Evolutionary conservation across 2,113 vertebrate species (phyloP).

Genomic region (Zeus faber): DNA sequence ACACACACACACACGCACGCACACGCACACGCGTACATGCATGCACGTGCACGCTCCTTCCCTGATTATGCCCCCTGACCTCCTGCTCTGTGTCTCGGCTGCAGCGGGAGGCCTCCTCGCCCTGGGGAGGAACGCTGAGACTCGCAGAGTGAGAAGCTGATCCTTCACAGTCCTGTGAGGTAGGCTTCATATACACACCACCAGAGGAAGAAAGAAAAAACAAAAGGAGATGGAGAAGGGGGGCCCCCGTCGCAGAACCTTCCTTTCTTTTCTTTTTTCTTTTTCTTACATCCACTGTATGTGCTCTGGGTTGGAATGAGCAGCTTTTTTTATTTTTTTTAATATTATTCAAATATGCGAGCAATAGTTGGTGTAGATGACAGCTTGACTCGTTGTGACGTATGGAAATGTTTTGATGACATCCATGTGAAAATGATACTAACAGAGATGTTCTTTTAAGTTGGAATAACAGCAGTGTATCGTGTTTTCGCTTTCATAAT

Average conservation of each 20-base stretch:
- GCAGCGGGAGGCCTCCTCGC: constrained; percentile 35
- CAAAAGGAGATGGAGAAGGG: no score
- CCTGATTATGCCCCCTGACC: constrained; percentile 57
- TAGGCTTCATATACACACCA: constrained; percentile 15
- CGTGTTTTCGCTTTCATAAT: no score
- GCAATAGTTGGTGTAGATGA: not conserved
- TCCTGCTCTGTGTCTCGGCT: constrained; percentile 37
- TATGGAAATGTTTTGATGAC: not conserved
- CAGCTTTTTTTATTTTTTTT: no score
- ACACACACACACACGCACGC: constrained; percentile 6
- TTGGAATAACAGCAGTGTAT: no score
- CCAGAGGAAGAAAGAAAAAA: no score
- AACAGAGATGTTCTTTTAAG: no score
- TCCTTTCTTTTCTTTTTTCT: no score
- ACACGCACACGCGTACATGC: not conserved
- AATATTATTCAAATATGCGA: constrained; percentile 4
- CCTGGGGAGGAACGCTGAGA: constrained; percentile 28
- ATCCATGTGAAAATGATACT: not conserved
- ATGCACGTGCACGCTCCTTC: constrained; percentile 27
- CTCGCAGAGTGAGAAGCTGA: constrained; percentile 36
- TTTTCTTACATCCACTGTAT: constrained; percentile 29
- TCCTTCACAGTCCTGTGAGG: constrained; percentile 47
- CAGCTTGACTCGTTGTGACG: not conserved
- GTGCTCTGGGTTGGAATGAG: constrained; percentile 21
- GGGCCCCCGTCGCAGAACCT: no score